Conservation (phyloP, 2,888 invertebrate species). For the Agrilus mali region DNA sequence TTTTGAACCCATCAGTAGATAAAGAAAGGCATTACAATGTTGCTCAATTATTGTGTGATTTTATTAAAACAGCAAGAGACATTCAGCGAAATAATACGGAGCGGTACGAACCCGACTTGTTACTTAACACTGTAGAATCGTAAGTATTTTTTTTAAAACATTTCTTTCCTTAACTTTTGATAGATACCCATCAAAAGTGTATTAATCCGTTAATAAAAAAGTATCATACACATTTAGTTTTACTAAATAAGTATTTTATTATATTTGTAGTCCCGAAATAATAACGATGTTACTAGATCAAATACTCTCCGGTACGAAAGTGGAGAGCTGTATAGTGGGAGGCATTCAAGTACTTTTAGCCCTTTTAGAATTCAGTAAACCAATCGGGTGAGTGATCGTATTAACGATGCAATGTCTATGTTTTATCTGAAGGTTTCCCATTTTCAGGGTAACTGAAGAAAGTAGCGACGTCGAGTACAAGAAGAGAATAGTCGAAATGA, state of each 20-base stretch:
- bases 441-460: constrained; percentile 29
- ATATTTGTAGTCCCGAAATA: constrained; percentile 36
- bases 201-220: no score
- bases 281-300: constrained; percentile 58
- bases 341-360: constrained; percentile 70
- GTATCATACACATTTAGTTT: no score
- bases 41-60: constrained; percentile 78
- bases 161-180: no score
- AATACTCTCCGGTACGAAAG: constrained; percentile 54
- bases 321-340: constrained; percentile 61
- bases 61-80: constrained; percentile 56
- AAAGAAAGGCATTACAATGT: constrained; percentile 75
- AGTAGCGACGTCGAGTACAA: constrained; percentile 42
- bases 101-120: constrained; percentile 54
- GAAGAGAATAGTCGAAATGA: constrained; percentile 46
- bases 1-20: constrained; percentile 52
- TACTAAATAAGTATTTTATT: constrained; percentile 13
- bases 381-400: constrained; percentile 27
- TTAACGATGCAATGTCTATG: neutral
- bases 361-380: constrained; percentile 44
- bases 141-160: constrained; percentile 33
- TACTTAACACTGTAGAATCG: constrained; percentile 63
- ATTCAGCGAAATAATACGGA: constrained; percentile 43
- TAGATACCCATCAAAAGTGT: no score
- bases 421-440: neutral